Base-by-base conservation (phyloP, 2,797 vertebrate species). In the Steatocranus sp. region DNA sequence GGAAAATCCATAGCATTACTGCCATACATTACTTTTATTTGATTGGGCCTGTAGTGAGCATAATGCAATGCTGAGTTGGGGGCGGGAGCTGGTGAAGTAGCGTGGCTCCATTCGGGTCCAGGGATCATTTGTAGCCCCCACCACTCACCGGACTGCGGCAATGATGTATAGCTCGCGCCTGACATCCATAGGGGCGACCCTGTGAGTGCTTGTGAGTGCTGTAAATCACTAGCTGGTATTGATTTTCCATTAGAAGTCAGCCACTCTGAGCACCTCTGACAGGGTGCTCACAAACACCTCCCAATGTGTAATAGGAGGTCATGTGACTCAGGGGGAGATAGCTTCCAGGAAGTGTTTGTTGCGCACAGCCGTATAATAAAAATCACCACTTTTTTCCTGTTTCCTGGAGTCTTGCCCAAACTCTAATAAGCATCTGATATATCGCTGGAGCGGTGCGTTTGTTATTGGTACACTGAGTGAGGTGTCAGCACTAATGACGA, bases 1-100 rank as follows among this genome's bases (percentile, higher is more conserved):
- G 94, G 95, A 94, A 96, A 96, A 96, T 97, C 96, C 89, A 95
- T 96, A 94, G 86, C 79, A 86, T 92, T 94, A 94, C 95, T 92
- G 94, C 95, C 91, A 84, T 95, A 93, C 94, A 94, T 96, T 95
- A 97, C 94, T 92, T 96, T 96, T 94, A 96, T 96, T 93, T 95
- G 94, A 95, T 94, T 91, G 88, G 83, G 77, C 89, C 90, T 85
- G 92, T 84, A 93, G 88, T 82, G 81, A 85, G 85, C 89, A 86
- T 90, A 92, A 94, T 92, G 89, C 87, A 82, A 51, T 27, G 20
- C 76, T 10, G 75, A 61, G 85, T 87, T 79, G 46, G 84, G 11
- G 58, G 56, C 0, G 2, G 86, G 81, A 54, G 80, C 83, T 4
- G 61, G 78, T 66, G 82, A 82, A 86, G 89, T 36, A 87, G 68